Evolutionary conservation across 2,888 invertebrate genomes (phyloP).

Genomic region (Ochropleura leucogaster): DNA sequence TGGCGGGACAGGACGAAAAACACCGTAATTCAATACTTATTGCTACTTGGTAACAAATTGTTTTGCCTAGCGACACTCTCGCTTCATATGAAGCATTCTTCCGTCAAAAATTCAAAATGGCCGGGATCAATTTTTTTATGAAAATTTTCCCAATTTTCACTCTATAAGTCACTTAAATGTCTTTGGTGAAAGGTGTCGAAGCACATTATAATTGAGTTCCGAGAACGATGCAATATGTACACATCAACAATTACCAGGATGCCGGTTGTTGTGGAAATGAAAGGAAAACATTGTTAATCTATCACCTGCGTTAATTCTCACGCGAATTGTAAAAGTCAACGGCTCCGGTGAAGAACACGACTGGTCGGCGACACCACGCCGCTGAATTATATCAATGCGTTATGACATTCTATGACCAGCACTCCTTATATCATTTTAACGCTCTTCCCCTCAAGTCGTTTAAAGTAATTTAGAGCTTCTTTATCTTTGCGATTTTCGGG

Average conservation of each 20-base stretch:
- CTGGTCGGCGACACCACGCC: slow-evolving; percentile 16
- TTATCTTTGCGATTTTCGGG: slow-evolving; percentile 27
- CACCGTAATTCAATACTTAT: too few relatives aligned
- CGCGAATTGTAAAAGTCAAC: slow-evolving; percentile 54
- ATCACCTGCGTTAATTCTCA: slow-evolving; percentile 60
- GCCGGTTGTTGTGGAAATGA: slow-evolving; percentile 39
- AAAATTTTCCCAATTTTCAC: too few relatives aligned
- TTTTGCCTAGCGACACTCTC: too few relatives aligned
- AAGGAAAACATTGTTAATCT: slow-evolving; percentile 51
- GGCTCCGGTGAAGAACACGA: slow-evolving; percentile 16
- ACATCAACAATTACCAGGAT: slow-evolving; percentile 43
- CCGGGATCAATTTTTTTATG: too few relatives aligned
- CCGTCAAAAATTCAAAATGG: too few relatives aligned
- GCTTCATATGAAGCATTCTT: too few relatives aligned
- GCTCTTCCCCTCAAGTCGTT: slow-evolving; percentile 36
- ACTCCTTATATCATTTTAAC: slow-evolving; percentile 50
- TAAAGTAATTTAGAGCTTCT: slow-evolving; percentile 41
- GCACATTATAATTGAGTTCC: slow-evolving; percentile 26
- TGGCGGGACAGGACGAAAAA: too few relatives aligned
- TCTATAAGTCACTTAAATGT: too few relatives aligned
- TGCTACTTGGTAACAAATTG: too few relatives aligned
- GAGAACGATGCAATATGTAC: slow-evolving; percentile 35
- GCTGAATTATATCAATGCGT: slow-evolving; percentile 42
- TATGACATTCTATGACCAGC: slow-evolving; percentile 43
- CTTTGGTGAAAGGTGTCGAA: slow-evolving; percentile 10